A percentile compares a stretch with the other conserved stretches of the same genome.
Evolutionary conservation across 2,888 invertebrate species (phyloP).

Genomic region (Ceraclea dissimilis): DNA sequence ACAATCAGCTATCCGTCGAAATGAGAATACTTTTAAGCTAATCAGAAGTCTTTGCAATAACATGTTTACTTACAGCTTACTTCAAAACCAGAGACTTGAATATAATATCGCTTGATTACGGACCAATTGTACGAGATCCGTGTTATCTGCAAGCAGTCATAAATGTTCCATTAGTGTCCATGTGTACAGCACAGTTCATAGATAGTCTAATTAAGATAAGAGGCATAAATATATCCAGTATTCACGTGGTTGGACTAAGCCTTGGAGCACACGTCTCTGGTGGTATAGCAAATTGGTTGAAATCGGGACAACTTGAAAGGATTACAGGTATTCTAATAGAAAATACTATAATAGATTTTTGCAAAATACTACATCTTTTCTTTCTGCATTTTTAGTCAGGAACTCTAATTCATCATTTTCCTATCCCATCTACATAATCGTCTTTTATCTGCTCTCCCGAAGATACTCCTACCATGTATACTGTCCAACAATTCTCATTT

Average conservation of each 20-base stretch:
- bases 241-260: slow-evolving; percentile 59
- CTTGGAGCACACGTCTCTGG: slow-evolving; percentile 56
- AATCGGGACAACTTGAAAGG: slow-evolving; percentile 39
- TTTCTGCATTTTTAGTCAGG: too few species aligned
- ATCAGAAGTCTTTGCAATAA: background rate
- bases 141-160: slow-evolving; percentile 53
- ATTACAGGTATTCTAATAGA: slow-evolving; percentile 44
- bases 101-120: slow-evolving; percentile 56
- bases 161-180: slow-evolving; percentile 51
- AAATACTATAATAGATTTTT: background rate
- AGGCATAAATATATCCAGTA: slow-evolving; percentile 37
- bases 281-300: slow-evolving; percentile 41
- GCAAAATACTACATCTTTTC: too few species aligned
- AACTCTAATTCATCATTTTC: background rate
- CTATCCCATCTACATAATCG: too few species aligned
- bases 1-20: background rate
- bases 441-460: too few species aligned
- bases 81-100: slow-evolving; percentile 50
- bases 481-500: too few species aligned
- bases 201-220: slow-evolving; percentile 41
- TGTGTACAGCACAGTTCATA: slow-evolving; percentile 52
- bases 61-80: slow-evolving; percentile 34
- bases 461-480: too few species aligned
- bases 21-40: too few species aligned
- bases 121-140: slow-evolving; percentile 47